Evolutionary conservation across 1,140 invertebrate genomes (phyloP), one percentile per base, ranked within the genome.

Genomic region (Dendroctonus ponderosae): DNA sequence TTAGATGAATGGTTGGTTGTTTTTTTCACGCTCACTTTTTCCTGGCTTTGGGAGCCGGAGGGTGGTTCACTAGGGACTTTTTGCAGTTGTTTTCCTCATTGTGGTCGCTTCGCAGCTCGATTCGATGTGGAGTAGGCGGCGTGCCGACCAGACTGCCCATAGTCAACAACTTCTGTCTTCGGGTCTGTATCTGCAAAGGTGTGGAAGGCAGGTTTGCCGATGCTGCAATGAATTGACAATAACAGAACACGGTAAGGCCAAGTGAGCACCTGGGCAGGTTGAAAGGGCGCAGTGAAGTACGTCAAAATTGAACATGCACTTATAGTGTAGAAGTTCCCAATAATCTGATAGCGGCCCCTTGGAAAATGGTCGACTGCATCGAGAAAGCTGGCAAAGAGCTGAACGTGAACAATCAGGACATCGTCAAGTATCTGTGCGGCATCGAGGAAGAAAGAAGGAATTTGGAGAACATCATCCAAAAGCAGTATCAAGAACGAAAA

Each of bases 111-210:
- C 73, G 54, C 46, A 76, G 64, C 67, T 75, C 74, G 53, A 76
- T 76, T 57, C 75, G 62, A 54, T 76, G 75, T 6, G 75, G 75
- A 7, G 75, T 76, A 6, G 72, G 58, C 39, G 74, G 72, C 49
- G 71, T 67, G 26, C 12, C 66, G 9, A 62, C 15, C n/a, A 38
- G 6, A 7, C 56, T 40, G 8, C 39, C 53, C 15, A 37, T 43
- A 3, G 40, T 56, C 58, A n/a, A 7, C 42, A 64, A 42, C 26
- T 70, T 67, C 42, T 69, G 50, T 38, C 70, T 37, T 40, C 64
- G 52, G 3, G 68, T 70, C 51, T 71, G 67, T 5, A 69, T 67
- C 8, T 63, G 59, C 8, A 71, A 11, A 37, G 62, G 70, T 0
- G 70, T 69, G 9, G 67, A 66, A 14, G 49, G 59, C 7, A 67